phyloP scores from a whole-genome alignment of 2,888 invertebrate genomes.

The Acanthococcus lagerstroemiae region DNA sequence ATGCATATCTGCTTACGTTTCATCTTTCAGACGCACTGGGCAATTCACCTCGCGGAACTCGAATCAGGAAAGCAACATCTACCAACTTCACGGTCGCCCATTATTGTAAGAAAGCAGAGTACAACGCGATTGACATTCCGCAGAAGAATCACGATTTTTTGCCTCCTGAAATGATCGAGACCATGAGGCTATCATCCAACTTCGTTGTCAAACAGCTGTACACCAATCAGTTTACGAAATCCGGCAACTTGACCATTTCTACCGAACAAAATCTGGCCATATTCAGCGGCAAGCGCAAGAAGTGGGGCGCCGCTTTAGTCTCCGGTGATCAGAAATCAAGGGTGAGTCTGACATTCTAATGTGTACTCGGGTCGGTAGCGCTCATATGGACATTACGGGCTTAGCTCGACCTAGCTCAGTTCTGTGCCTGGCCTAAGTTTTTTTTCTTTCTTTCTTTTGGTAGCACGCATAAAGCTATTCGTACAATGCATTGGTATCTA shows the following conservation, averaged over 20 bases:
- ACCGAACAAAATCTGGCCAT: constrained; percentile 41
- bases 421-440: no score
- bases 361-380: no score
- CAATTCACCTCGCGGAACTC: constrained; percentile 36
- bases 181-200: constrained; percentile 64
- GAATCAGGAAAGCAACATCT: constrained; percentile 43
- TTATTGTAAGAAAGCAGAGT: constrained; percentile 79
- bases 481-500: no score
- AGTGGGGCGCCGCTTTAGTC: constrained; percentile 46
- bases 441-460: no score
- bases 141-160: constrained; percentile 85
- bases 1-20: no score
- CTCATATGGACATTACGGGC: no score
- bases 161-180: constrained; percentile 80
- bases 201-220: constrained; percentile 65
- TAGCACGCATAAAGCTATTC: no score
- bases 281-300: constrained; percentile 40
- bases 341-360: no score
- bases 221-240: constrained; percentile 65
- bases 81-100: constrained; percentile 77
- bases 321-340: constrained; percentile 45
- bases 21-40: constrained; percentile 45
- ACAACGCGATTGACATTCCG: constrained; percentile 71
- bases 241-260: constrained; percentile 66
- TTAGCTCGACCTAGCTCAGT: no score